Evolutionary conservation across 2,113 vertebrate genomes (phyloP).

Genomic region (Lethenteron reissneri): DNA sequence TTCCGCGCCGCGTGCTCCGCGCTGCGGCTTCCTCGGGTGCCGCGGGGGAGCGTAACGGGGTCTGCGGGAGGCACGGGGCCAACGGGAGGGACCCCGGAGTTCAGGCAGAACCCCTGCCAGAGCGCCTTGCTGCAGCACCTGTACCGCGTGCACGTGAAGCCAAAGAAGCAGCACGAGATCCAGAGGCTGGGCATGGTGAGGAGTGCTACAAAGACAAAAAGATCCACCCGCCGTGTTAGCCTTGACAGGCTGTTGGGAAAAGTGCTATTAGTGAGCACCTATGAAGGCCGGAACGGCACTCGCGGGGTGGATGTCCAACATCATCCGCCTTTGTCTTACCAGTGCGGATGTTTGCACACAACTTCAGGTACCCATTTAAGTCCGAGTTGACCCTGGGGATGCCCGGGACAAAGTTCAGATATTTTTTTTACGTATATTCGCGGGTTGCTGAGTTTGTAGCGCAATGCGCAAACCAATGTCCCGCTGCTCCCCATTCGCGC

Average conservation of each 20-base stretch:
- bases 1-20: conserved; percentile 33
- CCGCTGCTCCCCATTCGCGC: too few species aligned
- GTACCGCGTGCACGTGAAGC: conserved; percentile 63
- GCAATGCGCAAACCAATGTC: too few species aligned
- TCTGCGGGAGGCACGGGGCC: conserved; percentile 13
- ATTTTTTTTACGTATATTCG: too few species aligned
- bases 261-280: not conserved
- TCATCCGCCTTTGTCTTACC: too few species aligned
- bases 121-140: conserved; percentile 41
- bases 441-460: too few species aligned
- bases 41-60: not conserved
- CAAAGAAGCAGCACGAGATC: conserved; percentile 85
- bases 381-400: too few species aligned
- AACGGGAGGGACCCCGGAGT: conserved; percentile 25
- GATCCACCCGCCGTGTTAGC: too few species aligned
- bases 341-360: too few species aligned
- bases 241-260: not conserved
- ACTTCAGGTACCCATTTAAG: too few species aligned
- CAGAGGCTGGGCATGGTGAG: conserved; percentile 36
- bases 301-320: not conserved
- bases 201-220: too few species aligned
- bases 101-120: conserved; percentile 42
- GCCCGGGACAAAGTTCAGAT: too few species aligned
- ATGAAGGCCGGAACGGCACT: not conserved
- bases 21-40: conserved; percentile 33